Conservation (phyloP, 1,140 invertebrate genomes). For the Micrasema longulum region DNA sequence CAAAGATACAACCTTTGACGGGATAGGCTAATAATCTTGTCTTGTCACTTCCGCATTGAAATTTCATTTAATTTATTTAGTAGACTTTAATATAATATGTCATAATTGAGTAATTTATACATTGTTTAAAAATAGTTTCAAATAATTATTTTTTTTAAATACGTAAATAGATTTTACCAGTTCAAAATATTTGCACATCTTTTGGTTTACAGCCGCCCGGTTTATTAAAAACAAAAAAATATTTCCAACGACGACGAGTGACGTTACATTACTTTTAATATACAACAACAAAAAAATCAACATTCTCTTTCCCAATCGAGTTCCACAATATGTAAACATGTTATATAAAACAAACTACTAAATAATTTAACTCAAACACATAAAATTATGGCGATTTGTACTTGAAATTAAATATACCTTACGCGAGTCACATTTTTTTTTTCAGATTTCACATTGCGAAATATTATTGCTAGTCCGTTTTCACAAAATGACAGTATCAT, state of each 20-base stretch:
- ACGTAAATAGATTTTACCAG: no score
- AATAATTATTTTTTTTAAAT: constrained; percentile 5
- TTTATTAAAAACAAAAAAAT: not conserved
- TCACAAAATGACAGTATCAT: constrained; percentile 40
- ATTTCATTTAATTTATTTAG: constrained; percentile 39
- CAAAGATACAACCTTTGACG: constrained; percentile 14
- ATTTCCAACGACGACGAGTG: constrained; percentile 16
- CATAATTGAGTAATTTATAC: constrained; percentile 36
- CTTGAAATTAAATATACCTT: constrained; percentile 51
- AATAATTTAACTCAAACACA: constrained; percentile 31
- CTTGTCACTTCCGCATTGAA: constrained; percentile 18
- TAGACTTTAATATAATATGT: constrained; percentile 35
- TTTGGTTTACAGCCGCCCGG: constrained; percentile 5
- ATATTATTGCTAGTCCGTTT: constrained; percentile 52
- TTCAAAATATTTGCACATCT: constrained; percentile 1
- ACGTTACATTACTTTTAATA: constrained; percentile 1
- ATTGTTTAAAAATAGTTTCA: constrained; percentile 32
- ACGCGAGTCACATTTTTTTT: constrained; percentile 40
- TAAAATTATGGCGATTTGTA: constrained; percentile 53
- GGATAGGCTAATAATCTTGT: constrained; percentile 38
- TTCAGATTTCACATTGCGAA: constrained; percentile 48
- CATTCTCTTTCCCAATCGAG: constrained; percentile 5
- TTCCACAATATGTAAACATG: constrained; percentile 18
- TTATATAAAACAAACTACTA: constrained; percentile 18
- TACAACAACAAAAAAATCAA: constrained; percentile 15